phyloP scores from a whole-genome alignment of 2,888 invertebrate species.

The Ichneumon xanthorius region DNA sequence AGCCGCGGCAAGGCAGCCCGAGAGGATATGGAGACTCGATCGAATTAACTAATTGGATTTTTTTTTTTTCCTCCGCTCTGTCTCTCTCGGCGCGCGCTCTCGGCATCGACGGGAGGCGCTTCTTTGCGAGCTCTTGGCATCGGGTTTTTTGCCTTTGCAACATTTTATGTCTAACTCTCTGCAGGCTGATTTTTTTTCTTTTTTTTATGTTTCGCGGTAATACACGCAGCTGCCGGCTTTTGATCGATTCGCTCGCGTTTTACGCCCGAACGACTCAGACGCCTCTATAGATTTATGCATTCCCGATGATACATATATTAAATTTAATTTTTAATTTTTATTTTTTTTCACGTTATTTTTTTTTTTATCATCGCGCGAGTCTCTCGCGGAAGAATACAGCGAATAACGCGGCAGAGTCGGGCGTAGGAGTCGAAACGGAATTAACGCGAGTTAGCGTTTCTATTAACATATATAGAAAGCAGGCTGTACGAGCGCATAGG shows the following conservation, averaged over 20 bases:
- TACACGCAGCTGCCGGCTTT: not conserved
- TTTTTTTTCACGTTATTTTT: not conserved
- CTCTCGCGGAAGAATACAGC: not conserved
- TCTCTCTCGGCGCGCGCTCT: not conserved
- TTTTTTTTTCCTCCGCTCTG: conserved; percentile 7
- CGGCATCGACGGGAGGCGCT: conserved; percentile 26
- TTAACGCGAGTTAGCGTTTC: conserved; percentile 61
- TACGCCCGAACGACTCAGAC: not conserved
- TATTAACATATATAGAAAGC: conserved; percentile 60
- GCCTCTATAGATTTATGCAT: not conserved
- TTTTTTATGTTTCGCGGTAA: not conserved
- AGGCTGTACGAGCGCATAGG: not conserved
- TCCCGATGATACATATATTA: not conserved
- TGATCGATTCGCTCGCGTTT: conserved; percentile 16
- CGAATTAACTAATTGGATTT: conserved; percentile 54
- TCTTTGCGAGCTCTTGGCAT: conserved; percentile 21
- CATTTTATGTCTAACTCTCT: too few species aligned
- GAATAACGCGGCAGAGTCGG: conserved; percentile 3
- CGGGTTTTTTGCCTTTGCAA: not conserved
- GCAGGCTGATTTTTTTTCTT: not conserved
- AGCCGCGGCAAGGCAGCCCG: conserved; percentile 3
- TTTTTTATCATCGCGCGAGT: not conserved
- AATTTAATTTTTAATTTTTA: not conserved
- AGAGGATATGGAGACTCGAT: conserved; percentile 34
- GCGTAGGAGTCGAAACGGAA: conserved; percentile 27